These are phyloP conservation scores for Xiphophorus hellerii DNA, from an alignment of 2,113 vertebrate species.

Conservation along the genomic window DNA sequence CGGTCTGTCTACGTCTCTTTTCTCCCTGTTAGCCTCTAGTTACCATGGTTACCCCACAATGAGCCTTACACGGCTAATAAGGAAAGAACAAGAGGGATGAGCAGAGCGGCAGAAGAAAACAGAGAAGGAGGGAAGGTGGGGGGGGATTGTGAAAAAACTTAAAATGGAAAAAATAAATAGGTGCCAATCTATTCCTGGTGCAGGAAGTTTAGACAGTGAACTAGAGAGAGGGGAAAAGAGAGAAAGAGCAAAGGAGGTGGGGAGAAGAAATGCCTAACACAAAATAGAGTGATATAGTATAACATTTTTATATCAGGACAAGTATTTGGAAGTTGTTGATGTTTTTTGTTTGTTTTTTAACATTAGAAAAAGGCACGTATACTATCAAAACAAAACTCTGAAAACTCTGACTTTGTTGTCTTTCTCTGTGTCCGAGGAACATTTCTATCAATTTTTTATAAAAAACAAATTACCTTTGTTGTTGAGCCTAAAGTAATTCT, in stretches of 20 bases:
- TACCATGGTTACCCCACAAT: constrained; percentile 82
- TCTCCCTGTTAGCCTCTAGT: constrained; percentile 70
- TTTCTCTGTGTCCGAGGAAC: neutral
- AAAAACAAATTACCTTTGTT: too few species aligned
- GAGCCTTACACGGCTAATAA: constrained; percentile 78
- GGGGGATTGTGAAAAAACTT: constrained; percentile 8
- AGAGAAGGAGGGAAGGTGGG: neutral
- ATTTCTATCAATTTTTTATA: neutral
- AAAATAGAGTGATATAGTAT: neutral
- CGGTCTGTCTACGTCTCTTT: constrained; percentile 10
- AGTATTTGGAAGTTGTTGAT: neutral
- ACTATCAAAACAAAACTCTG: neutral
- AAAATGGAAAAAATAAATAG: constrained; percentile 50
- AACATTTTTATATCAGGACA: neutral
- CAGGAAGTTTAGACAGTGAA: constrained; percentile 11
- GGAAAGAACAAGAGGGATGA: constrained; percentile 54
- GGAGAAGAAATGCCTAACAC: constrained; percentile 9
- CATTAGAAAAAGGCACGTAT: too few species aligned
- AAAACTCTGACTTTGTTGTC: neutral
- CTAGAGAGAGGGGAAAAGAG: neutral
- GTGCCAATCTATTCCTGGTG: constrained; percentile 62
- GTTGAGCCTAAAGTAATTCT: too few species aligned
- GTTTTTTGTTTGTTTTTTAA: too few species aligned
- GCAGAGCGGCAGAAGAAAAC: constrained; percentile 29
- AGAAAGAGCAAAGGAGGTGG: neutral